phyloP scores from a whole-genome alignment of 1,140 invertebrate species.

The Zaprionus gabonicus region DNA sequence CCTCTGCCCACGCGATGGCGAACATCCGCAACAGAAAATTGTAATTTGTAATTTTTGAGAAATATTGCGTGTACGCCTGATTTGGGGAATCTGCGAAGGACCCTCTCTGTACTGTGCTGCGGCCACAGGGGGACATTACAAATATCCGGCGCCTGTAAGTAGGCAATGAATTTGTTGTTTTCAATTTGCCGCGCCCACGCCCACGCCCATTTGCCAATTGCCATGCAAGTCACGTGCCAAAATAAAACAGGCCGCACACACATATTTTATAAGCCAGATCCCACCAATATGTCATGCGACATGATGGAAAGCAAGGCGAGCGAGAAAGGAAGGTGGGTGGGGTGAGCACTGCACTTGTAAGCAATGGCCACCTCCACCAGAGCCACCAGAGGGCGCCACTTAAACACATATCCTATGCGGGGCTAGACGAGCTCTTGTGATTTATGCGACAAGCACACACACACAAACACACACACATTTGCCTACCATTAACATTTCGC shows the following conservation, averaged over 20 bases:
- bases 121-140: slow-evolving; percentile 31
- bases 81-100: slow-evolving; percentile 3
- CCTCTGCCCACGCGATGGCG: too few species aligned
- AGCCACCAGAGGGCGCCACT: slow-evolving; percentile 30
- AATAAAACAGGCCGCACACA: slow-evolving; percentile 39
- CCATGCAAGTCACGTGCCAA: slow-evolving; percentile 75
- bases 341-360: slow-evolving; percentile 53
- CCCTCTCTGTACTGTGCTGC: neutral
- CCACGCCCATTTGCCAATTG: slow-evolving; percentile 42
- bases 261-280: slow-evolving; percentile 35
- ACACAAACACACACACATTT: slow-evolving; percentile 35
- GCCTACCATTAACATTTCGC: slow-evolving; percentile 73
- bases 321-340: neutral
- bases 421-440: slow-evolving; percentile 47
- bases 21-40: slow-evolving; percentile 2
- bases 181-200: slow-evolving; percentile 71
- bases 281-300: slow-evolving; percentile 49
- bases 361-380: slow-evolving; percentile 31
- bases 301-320: neutral
- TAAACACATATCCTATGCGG: neutral
- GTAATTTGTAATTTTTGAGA: slow-evolving; percentile 7
- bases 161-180: slow-evolving; percentile 71
- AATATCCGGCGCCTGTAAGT: slow-evolving; percentile 58
- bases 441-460: slow-evolving; percentile 70
- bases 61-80: slow-evolving; percentile 3